phyloP scores from a whole-genome alignment of 2,888 invertebrate species.

The Xanthia togata region DNA sequence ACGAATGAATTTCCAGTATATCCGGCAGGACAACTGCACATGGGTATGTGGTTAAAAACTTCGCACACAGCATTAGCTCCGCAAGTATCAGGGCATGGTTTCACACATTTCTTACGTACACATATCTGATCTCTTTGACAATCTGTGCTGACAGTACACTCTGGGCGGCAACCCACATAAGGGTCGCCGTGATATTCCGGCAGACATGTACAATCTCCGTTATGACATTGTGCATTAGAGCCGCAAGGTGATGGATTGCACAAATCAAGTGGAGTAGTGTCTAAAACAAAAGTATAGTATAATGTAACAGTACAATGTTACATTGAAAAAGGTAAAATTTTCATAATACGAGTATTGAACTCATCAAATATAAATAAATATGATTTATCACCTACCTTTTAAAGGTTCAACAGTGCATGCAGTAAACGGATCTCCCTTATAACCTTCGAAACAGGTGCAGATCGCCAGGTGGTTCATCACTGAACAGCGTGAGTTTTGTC shows the following conservation, averaged over 20 bases:
- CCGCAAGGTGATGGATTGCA: constrained; percentile 93
- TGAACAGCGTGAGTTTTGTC: constrained; percentile 89
- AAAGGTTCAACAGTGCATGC: constrained; percentile 80
- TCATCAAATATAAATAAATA: constrained; percentile 13
- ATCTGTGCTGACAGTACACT: constrained; percentile 94
- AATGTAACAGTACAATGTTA: not conserved
- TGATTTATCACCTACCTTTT: constrained; percentile 75
- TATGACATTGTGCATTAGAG: constrained; percentile 93
- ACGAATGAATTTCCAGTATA: constrained; percentile 95
- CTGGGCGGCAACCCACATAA: constrained; percentile 94
- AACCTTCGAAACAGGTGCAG: constrained; percentile 91
- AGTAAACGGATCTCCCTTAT: constrained; percentile 91
- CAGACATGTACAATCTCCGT: constrained; percentile 93
- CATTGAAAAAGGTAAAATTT: not conserved
- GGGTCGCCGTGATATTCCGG: constrained; percentile 95
- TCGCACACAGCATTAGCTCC: constrained; percentile 94
- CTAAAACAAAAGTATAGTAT: constrained; percentile 48
- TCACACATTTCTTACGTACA: constrained; percentile 93
- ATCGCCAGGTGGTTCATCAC: constrained; percentile 92
- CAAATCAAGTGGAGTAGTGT: constrained; percentile 85
- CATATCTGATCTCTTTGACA: constrained; percentile 93
- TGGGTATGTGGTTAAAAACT: constrained; percentile 94
- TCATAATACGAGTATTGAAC: not conserved
- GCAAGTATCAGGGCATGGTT: constrained; percentile 95
- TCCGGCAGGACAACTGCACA: constrained; percentile 93